Evolutionary conservation across 1,140 invertebrate species (phyloP), one percentile per base, ranked within the genome.

Genomic region (Plectrocnemia conspersa): DNA sequence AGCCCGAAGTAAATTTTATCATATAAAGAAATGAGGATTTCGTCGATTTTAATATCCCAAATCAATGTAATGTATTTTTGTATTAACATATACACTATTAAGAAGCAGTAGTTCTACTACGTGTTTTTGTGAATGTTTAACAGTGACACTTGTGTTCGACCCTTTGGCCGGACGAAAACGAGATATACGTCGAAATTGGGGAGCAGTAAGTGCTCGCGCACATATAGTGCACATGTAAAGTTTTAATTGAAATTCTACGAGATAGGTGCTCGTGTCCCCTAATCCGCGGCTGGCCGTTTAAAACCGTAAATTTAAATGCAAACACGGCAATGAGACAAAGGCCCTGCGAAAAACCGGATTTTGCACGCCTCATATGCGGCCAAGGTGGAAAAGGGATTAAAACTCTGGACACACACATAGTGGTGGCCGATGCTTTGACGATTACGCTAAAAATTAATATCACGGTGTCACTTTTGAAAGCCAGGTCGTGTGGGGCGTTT

Each of bases 221-320:
- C 27, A 29, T n/a, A n/a, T 7, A 29, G 27, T 38, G 35, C 13
- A 7, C 13, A 7, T 7, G 35, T 16, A 38, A 38, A 38, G 22
- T 44, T 44, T 22, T 44, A 44, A 44, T 44, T 44, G 41, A 44
- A 44, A 44, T 44, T 44, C 41, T 44, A 44, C 41, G 9, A 44
- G 41, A 24, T 24, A 22, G 41, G 41, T 24, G 18, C 4, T 22
- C 41, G 36, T 16, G 10, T 15, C 16, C 18, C 13, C 41, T 44
- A 44, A 44, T 44, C 41, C 41, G 41, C 29, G 42, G 53, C 7
- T 18, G 33, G n/a, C 44, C 45, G 15, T 16, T 29, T 33, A 24
- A 33, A 56, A 56, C 46, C 24, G 16, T 25, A 32, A 23, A 52
- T 56, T 56, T 56, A 40, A 56, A 56, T 56, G 54, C 54, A 50